These are phyloP conservation scores for Balearica regulorum DNA, from an alignment of 2,797 vertebrate genomes.

Conservation along the genomic window DNA sequence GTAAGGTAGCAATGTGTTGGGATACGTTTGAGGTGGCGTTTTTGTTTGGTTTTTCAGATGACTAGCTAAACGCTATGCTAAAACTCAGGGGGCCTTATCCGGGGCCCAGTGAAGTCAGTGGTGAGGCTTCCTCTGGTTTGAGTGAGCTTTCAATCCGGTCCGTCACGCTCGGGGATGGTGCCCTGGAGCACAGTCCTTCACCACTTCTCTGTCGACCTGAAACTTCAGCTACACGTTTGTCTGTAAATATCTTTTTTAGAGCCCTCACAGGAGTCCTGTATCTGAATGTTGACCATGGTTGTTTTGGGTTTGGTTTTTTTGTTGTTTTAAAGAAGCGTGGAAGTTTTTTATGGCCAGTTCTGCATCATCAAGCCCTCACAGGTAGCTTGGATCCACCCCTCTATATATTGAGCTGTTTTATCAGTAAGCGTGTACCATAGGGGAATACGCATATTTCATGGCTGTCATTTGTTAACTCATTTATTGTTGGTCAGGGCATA, in stretches of 20 bases:
- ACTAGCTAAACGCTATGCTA: not conserved
- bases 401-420: not conserved
- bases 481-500: not conserved
- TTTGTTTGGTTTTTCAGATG: not conserved
- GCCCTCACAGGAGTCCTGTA: constrained; percentile 15
- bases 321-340: not conserved
- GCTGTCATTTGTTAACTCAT: not conserved
- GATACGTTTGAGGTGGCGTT: not conserved
- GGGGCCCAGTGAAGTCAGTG: not conserved
- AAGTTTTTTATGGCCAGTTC: constrained; percentile 24
- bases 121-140: not conserved
- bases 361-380: not conserved
- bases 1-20: not conserved
- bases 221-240: not conserved
- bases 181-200: not conserved
- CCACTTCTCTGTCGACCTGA: not conserved
- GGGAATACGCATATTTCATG: not conserved
- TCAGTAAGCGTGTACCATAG: not conserved
- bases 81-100: not conserved
- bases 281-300: not conserved
- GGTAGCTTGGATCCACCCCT: not conserved
- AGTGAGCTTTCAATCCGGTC: not conserved
- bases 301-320: not conserved
- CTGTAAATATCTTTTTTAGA: constrained; percentile 31
- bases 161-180: not conserved